Evolutionary conservation across 2,888 invertebrate species (phyloP), one percentile per base, ranked within the genome.

Genomic region (Eupithecia inturbata): DNA sequence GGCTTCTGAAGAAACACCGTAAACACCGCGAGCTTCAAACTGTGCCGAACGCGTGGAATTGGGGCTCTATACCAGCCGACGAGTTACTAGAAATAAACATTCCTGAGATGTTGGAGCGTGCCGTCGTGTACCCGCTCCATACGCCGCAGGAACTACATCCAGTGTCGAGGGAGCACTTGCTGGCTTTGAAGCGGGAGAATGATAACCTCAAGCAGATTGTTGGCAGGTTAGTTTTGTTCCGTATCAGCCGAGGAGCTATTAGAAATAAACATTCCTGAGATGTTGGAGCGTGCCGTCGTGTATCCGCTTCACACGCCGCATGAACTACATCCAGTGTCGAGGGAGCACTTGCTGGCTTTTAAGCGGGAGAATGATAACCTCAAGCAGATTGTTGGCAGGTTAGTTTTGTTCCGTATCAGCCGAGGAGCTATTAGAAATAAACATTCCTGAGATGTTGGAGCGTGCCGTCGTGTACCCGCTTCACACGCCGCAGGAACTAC

Each of bases 221-320:
- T 45, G 77, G 81, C 83, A 90, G 93, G 93, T 92, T 49, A 53
- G 74, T 49, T n/a, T 49, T 49, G 45, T 39, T 14, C 39, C 14
- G 39, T 14, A 39, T 14, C 88, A 19, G 90, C 90, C 45, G 83
- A 89, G 16, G 93, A 94, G 68, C 76, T 92, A 67, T 83, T 93
- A 68, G 91, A 92, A 89, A 88, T 92, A 69, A 83, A 83, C 3
- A 85, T 80, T 95, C 87, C 90, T 0, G 91, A 87, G 74, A 89
- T 92, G 90, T 82, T 85, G 83, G 84, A 85, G 77, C 81, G 85
- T 33, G 86, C 90, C 22, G 88, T 88, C 3, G 80, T 93, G 72
- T 95, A 81, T 89, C 89, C 93, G 72, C 87, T 94, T 71, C 94
- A 94, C 84, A 83, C 86, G 79, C 93, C 92, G 70, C 88, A 87